A percentile compares a stretch with the other conserved stretches of the same genome.
Evolutionary conservation across 2,797 vertebrate species (phyloP).

Genomic region (Ctenopoma kingsleyae): DNA sequence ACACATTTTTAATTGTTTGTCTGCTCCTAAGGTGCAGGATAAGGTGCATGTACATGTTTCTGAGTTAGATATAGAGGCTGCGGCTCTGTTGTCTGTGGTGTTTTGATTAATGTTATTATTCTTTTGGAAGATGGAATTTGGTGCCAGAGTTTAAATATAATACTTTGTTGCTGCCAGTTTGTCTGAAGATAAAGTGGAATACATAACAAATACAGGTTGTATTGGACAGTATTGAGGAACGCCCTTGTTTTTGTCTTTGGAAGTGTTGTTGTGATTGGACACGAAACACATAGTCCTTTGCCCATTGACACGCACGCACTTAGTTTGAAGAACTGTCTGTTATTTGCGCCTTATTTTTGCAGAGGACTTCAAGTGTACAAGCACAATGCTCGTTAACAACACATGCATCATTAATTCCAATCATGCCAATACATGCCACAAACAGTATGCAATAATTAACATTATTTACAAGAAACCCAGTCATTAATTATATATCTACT

Average conservation of each 20-base stretch:
- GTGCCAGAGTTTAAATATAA: neutral
- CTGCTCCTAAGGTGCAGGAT: neutral
- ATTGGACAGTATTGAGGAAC: neutral
- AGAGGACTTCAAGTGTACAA: too few relatives aligned
- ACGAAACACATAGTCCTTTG: neutral
- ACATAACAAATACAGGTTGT: neutral
- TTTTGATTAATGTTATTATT: neutral
- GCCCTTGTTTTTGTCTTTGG: neutral
- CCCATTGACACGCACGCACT: neutral
- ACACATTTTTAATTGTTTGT: neutral
- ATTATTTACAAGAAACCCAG: neutral
- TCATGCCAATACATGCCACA: neutral
- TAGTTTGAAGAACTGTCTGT: neutral
- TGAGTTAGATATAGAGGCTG: slow-evolving; percentile 1
- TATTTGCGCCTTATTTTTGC: slow-evolving; percentile 1
- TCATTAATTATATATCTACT: neutral
- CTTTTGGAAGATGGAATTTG: neutral
- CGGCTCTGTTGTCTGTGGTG: neutral
- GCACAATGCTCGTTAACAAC: too few relatives aligned
- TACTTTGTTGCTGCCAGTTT: neutral
- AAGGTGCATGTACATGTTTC: neutral
- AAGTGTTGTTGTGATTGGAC: neutral
- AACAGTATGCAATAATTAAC: neutral
- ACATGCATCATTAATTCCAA: too few relatives aligned
- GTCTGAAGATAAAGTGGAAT: neutral